phyloP scores from a whole-genome alignment of 2,113 vertebrate genomes.

The Pavo muticus region DNA sequence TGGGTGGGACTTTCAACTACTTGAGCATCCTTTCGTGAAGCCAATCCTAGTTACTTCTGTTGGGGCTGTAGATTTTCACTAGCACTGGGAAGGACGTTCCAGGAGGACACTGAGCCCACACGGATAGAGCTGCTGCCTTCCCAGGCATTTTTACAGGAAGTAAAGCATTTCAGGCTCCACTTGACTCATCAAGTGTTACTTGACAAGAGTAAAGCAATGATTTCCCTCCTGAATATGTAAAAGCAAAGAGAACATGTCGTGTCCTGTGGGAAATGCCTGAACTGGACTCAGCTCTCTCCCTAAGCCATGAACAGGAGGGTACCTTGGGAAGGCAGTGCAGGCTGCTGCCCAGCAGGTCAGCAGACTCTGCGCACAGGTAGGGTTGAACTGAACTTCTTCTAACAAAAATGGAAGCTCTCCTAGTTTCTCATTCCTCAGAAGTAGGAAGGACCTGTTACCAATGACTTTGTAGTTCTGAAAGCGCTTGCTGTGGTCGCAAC shows the following conservation, averaged over 20 bases:
- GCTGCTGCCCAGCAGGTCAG: background rate
- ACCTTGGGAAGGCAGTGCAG: background rate
- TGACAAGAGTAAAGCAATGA: background rate
- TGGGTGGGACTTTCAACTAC: background rate
- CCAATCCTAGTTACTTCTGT: background rate
- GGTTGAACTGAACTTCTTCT: too few relatives aligned
- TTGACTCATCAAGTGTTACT: background rate
- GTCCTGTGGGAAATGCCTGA: background rate
- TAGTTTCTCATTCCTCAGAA: background rate
- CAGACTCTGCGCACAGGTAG: background rate
- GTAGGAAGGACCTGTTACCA: background rate
- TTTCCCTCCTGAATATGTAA: background rate
- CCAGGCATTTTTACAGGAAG: background rate
- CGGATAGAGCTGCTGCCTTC: background rate
- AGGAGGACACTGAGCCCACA: background rate
- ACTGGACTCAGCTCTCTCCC: background rate
- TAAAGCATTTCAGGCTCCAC: background rate
- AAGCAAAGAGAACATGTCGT: background rate
- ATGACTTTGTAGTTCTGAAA: background rate
- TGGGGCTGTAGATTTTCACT: background rate
- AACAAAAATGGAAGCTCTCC: accelerated
- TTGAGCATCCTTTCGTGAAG: background rate
- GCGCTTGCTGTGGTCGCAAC: background rate
- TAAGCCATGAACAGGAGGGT: background rate
- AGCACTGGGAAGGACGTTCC: background rate